Conservation (phyloP, 2,113 vertebrate species). For the Circaetus cinerascens region DNA sequence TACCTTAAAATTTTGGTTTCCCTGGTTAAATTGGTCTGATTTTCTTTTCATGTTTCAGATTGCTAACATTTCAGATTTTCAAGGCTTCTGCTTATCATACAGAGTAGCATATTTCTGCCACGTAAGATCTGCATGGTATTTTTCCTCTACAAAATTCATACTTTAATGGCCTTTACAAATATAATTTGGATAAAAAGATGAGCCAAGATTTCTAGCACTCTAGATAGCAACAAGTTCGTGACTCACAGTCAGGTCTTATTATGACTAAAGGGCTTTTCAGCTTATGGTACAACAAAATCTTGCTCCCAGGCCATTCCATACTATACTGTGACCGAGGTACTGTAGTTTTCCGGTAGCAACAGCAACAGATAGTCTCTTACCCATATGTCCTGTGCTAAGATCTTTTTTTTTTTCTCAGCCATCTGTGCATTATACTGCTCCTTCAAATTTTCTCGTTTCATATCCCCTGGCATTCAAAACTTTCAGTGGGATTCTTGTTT, state of each 20-base stretch:
- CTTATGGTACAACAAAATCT: not conserved
- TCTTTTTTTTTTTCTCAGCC: not conserved
- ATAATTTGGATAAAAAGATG: not conserved
- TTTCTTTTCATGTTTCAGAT: not conserved
- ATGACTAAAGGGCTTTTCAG: not conserved
- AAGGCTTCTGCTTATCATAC: not conserved
- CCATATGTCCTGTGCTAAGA: not conserved
- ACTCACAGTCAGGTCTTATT: not conserved
- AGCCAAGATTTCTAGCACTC: not conserved
- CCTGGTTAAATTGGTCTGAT: not conserved
- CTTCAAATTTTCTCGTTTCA: not conserved
- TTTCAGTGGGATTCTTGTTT: not conserved
- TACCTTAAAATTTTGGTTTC: not conserved
- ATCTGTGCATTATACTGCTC: not conserved
- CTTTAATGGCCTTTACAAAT: not conserved
- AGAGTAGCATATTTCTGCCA: not conserved
- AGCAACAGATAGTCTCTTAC: not conserved
- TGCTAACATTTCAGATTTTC: not conserved
- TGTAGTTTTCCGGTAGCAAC: not conserved
- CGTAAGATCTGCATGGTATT: not conserved
- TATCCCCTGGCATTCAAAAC: not conserved
- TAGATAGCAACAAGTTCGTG: not conserved
- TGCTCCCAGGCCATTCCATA: not conserved
- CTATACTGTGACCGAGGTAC: not conserved
- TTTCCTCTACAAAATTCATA: not conserved